Evolutionary conservation across 1,140 invertebrate species (phyloP), one percentile per base, ranked within the genome.

Genomic region (Lordiphosa mommai): DNA sequence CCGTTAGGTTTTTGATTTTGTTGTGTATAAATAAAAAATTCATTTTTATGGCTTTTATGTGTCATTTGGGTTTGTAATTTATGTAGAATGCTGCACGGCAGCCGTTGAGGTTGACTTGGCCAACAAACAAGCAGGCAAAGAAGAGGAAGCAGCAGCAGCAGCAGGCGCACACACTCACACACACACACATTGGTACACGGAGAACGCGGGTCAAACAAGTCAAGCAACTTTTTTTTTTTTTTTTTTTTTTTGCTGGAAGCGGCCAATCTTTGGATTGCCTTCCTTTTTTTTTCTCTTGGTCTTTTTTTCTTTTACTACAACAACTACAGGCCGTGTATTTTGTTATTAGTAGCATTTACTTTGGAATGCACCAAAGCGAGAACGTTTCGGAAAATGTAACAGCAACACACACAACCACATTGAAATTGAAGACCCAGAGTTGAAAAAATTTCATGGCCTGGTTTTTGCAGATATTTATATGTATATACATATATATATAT

Each of bases 321-420:
- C 63, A 56, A 67, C 63, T 51, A 56, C 50, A 33, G 59, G 51
- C 40, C 65, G 66, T 56, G 65, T 51, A 46, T 51, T 72, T 79
- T 77, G 69, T 77, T 82, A 84, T 82, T 82, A 84, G 77, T 82
- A 82, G 77, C 77, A 82, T 82, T 82, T 82, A 82, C 72, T 82
- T 72, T 77, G 77, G 77, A 82, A 82, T 82, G 77, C 77, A 84
- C 80, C 74, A 84, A 72, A 84, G 77, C 77, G 77, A 82, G 77
- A 82, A 82, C 79, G 72, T 77, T 84, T 82, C 60, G 71, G 50
- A 72, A 76, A 84, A 84, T 74, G 69, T 68, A 82, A 69, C 55
- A 61, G 34, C 34, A 20, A 56, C 63, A 67, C n/a, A n/a, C n/a
- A 61, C 48, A 48, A 60, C 44, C 69, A 50, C 67, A 84, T 51